phyloP scores from a whole-genome alignment of 2,797 vertebrate species.

The Lacerta viridis region DNA sequence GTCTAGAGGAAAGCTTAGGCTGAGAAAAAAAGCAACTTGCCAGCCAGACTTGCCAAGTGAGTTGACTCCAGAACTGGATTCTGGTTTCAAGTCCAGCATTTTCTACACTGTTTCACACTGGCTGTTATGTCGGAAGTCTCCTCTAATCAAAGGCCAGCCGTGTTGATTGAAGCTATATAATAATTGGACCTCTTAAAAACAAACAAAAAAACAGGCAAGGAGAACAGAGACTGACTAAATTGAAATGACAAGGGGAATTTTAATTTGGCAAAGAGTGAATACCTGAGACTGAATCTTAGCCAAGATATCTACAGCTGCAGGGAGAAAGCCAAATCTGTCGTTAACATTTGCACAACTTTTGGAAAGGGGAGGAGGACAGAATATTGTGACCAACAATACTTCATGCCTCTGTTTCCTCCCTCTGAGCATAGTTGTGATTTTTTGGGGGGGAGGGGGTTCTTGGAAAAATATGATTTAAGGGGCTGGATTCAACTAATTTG shows the following conservation, averaged over 20 bases:
- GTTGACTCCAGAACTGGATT: background rate
- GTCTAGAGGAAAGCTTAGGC: background rate
- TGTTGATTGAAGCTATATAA: slow-evolving; percentile 51
- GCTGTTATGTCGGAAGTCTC: slow-evolving; percentile 47
- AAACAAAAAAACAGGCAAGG: background rate
- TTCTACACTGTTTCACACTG: background rate
- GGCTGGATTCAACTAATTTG: background rate
- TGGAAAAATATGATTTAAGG: background rate
- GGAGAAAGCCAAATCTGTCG: background rate
- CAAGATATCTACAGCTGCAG: background rate
- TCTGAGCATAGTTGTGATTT: background rate
- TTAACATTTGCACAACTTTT: background rate
- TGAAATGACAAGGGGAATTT: slow-evolving; percentile 28
- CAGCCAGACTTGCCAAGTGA: background rate
- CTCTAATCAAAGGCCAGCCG: slow-evolving; percentile 58
- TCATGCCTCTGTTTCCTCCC: background rate
- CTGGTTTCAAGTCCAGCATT: background rate
- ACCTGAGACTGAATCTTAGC: slow-evolving; percentile 21
- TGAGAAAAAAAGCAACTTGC: background rate
- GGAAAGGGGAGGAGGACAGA: background rate
- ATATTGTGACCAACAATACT: background rate
- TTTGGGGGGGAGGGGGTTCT: background rate
- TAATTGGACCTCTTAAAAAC: slow-evolving; percentile 30
- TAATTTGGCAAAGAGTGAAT: background rate
- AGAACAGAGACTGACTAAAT: slow-evolving; percentile 32